Base-by-base conservation (phyloP, 2,888 invertebrate species). In the Crocallis elinguaria region DNA sequence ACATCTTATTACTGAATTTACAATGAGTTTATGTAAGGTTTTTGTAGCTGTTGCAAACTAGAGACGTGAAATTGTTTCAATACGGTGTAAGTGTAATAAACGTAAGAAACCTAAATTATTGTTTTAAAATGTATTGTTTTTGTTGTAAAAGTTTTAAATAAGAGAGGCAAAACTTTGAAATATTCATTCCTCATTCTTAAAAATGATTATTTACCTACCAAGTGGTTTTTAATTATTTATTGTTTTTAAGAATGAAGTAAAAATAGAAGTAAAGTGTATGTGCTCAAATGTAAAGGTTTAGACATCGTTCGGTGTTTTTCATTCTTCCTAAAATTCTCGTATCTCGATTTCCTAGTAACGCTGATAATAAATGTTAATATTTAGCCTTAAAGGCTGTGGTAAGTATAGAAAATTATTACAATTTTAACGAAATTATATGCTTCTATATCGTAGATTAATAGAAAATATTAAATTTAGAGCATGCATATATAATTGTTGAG, bases 331-430 rank as follows among this genome's bases (percentile, higher is more conserved):
- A 69, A 59, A 57, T 75, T 79, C 67, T 63, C 66, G 74, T 81
- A 69, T 73, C 73, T 73, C 64, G 46, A 73, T 69, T 68, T 70
- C 65, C 67, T 67, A 67, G 69, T 66, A 62, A 48, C 27, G 67
- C 71, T 71, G 74, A 77, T 78, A 78, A 75, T 77, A 79, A 77
- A 56, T 41, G 49, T 45, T 72, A 71, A 68, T 50, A 66, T 62
- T 64, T 74, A 84, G 89, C 88, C 88, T 86, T 79, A 64, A 73
- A 73, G 87, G 88, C 87, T 86, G 85, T 87, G 86, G 75, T 83
- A 73, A 75, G 59, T 71, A 76, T 54, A 60, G 41, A 37, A 51
- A 49, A 57, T 19, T 43, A 43, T 55, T 52, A 52, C 55, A 57
- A 53, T 51, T 48, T 58, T 27, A 59, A 42, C 49, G 33, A 59